Conservation (phyloP, 2,888 invertebrate species). For the Parthenolecanium corni region DNA sequence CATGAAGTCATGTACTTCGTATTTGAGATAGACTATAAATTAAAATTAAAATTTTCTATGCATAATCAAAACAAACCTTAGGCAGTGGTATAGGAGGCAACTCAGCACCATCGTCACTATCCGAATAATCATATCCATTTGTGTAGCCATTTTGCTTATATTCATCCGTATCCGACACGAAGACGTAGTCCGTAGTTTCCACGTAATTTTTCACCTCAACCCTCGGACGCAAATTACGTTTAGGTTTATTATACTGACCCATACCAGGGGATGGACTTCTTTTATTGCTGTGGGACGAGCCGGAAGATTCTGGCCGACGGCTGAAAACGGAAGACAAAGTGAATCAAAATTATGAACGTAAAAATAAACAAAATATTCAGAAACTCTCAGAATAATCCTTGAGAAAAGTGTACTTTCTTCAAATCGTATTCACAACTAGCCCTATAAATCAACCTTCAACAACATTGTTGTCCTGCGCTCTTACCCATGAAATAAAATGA, state of each 20-base stretch:
- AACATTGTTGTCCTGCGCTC: too few species aligned
- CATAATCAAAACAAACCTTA: slow-evolving; percentile 42
- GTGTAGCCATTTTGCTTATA: slow-evolving; percentile 44
- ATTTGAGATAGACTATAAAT: too few species aligned
- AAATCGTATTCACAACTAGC: too few species aligned
- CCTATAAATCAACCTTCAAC: too few species aligned
- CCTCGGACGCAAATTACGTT: slow-evolving; percentile 64
- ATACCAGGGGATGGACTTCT: slow-evolving; percentile 20
- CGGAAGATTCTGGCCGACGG: slow-evolving; percentile 16
- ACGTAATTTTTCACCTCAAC: slow-evolving; percentile 75
- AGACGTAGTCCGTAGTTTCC: slow-evolving; percentile 58
- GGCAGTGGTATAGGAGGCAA: slow-evolving; percentile 61
- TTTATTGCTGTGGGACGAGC: slow-evolving; percentile 15
- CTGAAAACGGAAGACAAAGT: background rate
- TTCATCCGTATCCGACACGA: slow-evolving; percentile 41
- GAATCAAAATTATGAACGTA: too few species aligned
- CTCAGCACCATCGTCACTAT: slow-evolving; percentile 48
- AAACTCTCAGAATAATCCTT: too few species aligned
- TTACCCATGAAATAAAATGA: too few species aligned
- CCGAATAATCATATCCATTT: slow-evolving; percentile 53
- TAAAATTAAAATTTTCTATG: too few species aligned
- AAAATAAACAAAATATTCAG: too few species aligned
- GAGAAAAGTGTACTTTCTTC: too few species aligned
- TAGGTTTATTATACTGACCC: slow-evolving; percentile 20
- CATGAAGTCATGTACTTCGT: too few species aligned